These are phyloP conservation scores for Theonella swinhoei DNA, from an alignment of 37 sponge, comb jelly and placozoan species.

Conservation along the genomic window DNA sequence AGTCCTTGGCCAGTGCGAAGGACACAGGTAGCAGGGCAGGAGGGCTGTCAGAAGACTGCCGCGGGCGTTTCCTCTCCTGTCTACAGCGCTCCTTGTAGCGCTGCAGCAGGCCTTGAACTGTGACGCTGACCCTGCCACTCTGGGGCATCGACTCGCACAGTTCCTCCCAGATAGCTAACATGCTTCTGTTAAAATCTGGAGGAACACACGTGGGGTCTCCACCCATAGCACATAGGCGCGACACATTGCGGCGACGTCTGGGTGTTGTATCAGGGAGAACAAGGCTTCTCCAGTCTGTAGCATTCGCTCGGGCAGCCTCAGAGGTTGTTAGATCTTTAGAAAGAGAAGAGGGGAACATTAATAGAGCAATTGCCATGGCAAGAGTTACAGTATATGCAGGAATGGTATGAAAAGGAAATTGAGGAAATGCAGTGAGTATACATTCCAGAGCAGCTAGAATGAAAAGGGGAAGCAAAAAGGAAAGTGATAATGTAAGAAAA, in stretches of 20 bases:
- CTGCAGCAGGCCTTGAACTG: constrained; percentile 27
- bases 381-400: too few relatives aligned
- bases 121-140: constrained; percentile 40
- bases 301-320: neutral
- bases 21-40: constrained; percentile 54
- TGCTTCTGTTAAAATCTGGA: constrained; percentile 38
- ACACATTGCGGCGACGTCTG: constrained; percentile 44
- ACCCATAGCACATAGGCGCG: constrained; percentile 40
- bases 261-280: constrained; percentile 43
- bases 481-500: neutral
- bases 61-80: constrained; percentile 25
- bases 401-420: too few relatives aligned
- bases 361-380: too few relatives aligned
- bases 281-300: constrained; percentile 31
- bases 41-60: constrained; percentile 9
- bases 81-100: constrained; percentile 43
- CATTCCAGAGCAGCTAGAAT: too few relatives aligned
- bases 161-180: constrained; percentile 45
- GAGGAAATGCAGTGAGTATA: too few relatives aligned
- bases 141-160: constrained; percentile 56
- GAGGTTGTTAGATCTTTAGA: neutral
- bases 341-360: neutral
- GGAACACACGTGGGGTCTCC: constrained; percentile 50
- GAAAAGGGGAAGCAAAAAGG: too few relatives aligned
- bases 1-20: constrained; percentile 56